These are phyloP conservation scores for Ichneumoninae sp. DNA, from an alignment of 2,888 invertebrate genomes.

Conservation along the genomic window DNA sequence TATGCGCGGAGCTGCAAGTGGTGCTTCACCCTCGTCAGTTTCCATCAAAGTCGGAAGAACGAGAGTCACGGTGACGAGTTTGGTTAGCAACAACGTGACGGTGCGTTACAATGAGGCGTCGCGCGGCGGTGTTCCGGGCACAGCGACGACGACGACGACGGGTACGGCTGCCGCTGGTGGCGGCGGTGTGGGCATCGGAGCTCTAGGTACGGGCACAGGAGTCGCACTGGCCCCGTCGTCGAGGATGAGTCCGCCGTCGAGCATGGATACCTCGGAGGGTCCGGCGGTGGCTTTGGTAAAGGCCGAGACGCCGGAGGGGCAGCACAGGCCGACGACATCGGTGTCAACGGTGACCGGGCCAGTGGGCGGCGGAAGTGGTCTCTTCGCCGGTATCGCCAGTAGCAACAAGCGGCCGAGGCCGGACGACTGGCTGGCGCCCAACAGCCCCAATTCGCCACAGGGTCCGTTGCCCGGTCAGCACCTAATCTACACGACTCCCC, in stretches of 20 bases:
- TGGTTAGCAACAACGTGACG: constrained; percentile 82
- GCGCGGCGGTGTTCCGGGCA: constrained; percentile 63
- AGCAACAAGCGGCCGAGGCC: constrained; percentile 86
- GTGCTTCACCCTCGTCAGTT: constrained; percentile 70
- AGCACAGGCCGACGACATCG: constrained; percentile 79
- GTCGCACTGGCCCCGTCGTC: constrained; percentile 82
- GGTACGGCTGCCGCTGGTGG: constrained; percentile 22
- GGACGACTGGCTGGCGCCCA: constrained; percentile 88
- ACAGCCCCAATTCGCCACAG: constrained; percentile 85
- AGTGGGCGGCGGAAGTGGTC: constrained; percentile 76
- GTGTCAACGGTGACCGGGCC: constrained; percentile 80
- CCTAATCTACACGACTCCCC: constrained; percentile 85
- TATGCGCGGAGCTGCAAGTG: constrained; percentile 71
- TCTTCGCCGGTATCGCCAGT: constrained; percentile 83
- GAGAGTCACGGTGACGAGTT: constrained; percentile 81
- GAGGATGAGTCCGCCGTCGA: constrained; percentile 85
- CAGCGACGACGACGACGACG: constrained; percentile 44
- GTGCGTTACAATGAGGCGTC: constrained; percentile 83
- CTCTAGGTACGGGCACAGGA: constrained; percentile 84
- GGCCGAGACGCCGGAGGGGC: constrained; percentile 85
- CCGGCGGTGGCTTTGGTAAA: constrained; percentile 76
- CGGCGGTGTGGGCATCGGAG: constrained; percentile 35
- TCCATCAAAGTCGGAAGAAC: constrained; percentile 69
- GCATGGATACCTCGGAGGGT: constrained; percentile 73
- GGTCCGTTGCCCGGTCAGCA: constrained; percentile 86